These are phyloP conservation scores for Nephotettix cincticeps DNA, from an alignment of 1,140 invertebrate genomes.

Conservation along the genomic window DNA sequence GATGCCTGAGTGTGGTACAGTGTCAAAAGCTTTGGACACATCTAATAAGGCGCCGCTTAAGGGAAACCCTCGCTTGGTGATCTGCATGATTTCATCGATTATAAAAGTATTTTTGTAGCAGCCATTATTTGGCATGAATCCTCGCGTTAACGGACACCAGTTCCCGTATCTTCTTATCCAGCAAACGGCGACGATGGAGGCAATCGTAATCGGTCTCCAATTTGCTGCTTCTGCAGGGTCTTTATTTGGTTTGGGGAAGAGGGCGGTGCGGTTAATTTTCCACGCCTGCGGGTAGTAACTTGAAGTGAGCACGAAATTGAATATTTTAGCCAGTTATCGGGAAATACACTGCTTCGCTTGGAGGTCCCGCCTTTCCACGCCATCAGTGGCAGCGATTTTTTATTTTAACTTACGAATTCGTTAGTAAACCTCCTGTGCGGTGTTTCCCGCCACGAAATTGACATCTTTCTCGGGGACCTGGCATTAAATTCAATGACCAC, in stretches of 20 bases:
- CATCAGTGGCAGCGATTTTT: not conserved
- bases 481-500: not conserved
- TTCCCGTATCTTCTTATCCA: not conserved
- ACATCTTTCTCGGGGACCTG: not conserved
- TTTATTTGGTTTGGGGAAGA: not conserved
- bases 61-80: not conserved
- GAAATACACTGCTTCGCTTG: not conserved
- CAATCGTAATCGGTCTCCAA: conserved; percentile 10
- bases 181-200: not conserved
- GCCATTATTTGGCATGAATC: conserved; percentile 1
- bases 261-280: not conserved
- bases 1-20: not conserved
- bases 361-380: not conserved
- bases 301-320: not conserved
- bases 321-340: not conserved
- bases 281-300: not conserved
- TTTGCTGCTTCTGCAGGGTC: not conserved
- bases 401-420: not conserved
- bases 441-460: not conserved
- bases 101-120: not conserved
- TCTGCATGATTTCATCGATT: not conserved
- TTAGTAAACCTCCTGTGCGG: not conserved
- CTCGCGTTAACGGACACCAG: not conserved
- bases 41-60: not conserved
- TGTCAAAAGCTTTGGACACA: conserved; percentile 2